A percentile compares a stretch with the other conserved stretches of the same genome.
These are phyloP conservation scores for Pogoniulus pusillus DNA, from an alignment of 2,797 vertebrate genomes.

Conservation along the genomic window DNA sequence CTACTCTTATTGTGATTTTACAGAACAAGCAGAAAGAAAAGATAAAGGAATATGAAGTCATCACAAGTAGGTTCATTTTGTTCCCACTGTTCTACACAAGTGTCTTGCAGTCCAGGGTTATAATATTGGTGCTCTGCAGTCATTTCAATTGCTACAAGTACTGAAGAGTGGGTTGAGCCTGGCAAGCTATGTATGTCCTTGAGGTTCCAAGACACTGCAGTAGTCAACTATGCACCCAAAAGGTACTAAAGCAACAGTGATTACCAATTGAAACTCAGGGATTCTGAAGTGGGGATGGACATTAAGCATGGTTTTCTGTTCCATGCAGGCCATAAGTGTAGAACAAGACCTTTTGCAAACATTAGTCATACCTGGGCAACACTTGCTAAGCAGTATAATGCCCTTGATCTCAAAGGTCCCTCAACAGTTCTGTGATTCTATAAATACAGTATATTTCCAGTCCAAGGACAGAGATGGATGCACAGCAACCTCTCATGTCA, in stretches of 20 bases:
- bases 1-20: background rate
- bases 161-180: background rate
- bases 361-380: background rate
- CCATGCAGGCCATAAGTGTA: background rate
- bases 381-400: background rate
- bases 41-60: background rate
- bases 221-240: background rate
- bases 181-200: background rate
- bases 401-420: too few relatives aligned
- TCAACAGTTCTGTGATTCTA: too few relatives aligned
- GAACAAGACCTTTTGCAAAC: background rate
- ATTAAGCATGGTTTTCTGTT: background rate
- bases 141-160: background rate
- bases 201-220: background rate
- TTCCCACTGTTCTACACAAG: background rate
- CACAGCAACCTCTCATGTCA: background rate
- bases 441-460: background rate
- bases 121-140: background rate
- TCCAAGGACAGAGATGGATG: background rate
- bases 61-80: background rate
- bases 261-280: background rate
- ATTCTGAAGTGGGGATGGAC: background rate
- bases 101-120: background rate
- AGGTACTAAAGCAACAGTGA: background rate
- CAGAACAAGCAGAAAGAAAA: conserved; percentile 28